Evolutionary conservation across 2,888 invertebrate genomes (phyloP), one percentile per base, ranked within the genome.

Genomic region (Celastrina argiolus): DNA sequence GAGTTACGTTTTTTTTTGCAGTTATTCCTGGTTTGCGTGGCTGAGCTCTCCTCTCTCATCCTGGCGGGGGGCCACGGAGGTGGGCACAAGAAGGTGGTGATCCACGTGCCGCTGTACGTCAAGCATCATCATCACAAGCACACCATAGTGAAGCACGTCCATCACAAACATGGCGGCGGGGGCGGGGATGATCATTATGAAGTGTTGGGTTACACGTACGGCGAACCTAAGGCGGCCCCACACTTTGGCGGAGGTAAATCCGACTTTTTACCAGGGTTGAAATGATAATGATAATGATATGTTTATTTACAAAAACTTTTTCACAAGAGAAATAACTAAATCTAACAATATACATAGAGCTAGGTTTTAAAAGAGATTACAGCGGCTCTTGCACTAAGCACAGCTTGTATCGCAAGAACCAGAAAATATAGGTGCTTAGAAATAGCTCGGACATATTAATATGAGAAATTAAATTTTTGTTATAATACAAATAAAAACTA

Each of bases 71-170:
- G 92, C 22, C 88, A 91, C 69, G 92, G 92, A 68, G 92, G 93
- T 63, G 83, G 85, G 41, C 94, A 94, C 82, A 94, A 94, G 76
- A 95, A 94, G 76, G 94, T 96, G 72, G 92, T 96, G 75, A 96
- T 96, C 80, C 96, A 96, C 84, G 95, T 96, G 64, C 96, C 96
- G 1, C 92, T 94, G 81, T 94, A 94, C 82, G 92, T 96, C 72
- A 95, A 96, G 78, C 94, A 94, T 71, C 93, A 95, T 75, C 95
- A 96, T 75, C 95, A 96, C 76, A 96, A 95, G 66, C 95, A 95
- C 78, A 96, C 96, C 56, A 93, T 95, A 56, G 94, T 94, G 72
- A 95, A 96, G 76, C 94, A 95, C 78, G 87, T 95, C 31, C 94
- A 94, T 75, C 94, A 94, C 75, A 92, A 92, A 71, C 91, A 92